Conservation (phyloP, 2,888 invertebrate genomes). For the Sylvicola cinctus region DNA sequence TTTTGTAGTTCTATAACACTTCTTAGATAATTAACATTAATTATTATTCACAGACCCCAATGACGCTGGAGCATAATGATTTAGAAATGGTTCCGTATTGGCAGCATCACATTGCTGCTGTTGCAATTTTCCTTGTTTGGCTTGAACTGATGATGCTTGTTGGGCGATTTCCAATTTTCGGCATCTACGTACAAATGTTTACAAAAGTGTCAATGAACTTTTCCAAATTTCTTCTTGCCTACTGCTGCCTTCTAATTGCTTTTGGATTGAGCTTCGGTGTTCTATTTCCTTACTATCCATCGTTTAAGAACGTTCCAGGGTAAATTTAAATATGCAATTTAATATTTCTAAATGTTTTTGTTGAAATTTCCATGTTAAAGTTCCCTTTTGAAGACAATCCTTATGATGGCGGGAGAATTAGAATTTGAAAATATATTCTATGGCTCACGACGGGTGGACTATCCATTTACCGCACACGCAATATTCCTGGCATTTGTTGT, state of each 20-base stretch:
- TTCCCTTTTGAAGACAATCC: slow-evolving; percentile 49
- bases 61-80: slow-evolving; percentile 16
- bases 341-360: background rate
- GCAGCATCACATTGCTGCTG: slow-evolving; percentile 64
- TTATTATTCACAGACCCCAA: slow-evolving; percentile 17
- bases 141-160: slow-evolving; percentile 69
- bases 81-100: slow-evolving; percentile 29
- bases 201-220: slow-evolving; percentile 68
- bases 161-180: slow-evolving; percentile 68
- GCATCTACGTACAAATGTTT: slow-evolving; percentile 74
- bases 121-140: slow-evolving; percentile 64
- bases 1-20: background rate
- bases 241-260: slow-evolving; percentile 58
- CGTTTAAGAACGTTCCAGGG: slow-evolving; percentile 38
- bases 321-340: slow-evolving; percentile 5
- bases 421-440: slow-evolving; percentile 74
- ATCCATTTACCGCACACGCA: slow-evolving; percentile 51
- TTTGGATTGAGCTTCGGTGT: slow-evolving; percentile 68
- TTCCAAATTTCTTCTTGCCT: slow-evolving; percentile 58
- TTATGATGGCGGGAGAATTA: slow-evolving; percentile 78
- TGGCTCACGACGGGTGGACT: slow-evolving; percentile 30
- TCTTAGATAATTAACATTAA: background rate
- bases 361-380: slow-evolving; percentile 7
- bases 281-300: slow-evolving; percentile 52
- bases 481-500: slow-evolving; percentile 59